Evolutionary conservation across 1,140 invertebrate species (phyloP), one percentile per base, ranked within the genome.

Genomic region (Prorops nasuta): DNA sequence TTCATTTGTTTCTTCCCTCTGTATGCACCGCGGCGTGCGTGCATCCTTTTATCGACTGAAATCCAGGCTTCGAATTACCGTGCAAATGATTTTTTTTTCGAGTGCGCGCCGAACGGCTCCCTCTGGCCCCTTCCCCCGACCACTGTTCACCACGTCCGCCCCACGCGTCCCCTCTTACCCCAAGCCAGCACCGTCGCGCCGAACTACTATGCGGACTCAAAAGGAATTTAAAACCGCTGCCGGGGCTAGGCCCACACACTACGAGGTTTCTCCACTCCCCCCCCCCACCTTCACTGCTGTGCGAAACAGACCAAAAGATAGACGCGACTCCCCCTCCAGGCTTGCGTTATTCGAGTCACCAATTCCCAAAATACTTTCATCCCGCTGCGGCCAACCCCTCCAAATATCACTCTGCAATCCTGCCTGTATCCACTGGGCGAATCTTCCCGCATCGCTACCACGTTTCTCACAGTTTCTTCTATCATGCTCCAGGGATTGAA

Each of bases 21-120:
- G 71, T 74, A 69, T 76, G 75, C 69, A 65, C 66, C 65, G 69
- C 66, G 68, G 68, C 65, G 65, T 73, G 71, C 70, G 67, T 71
- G 72, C 72, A 72, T 76, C 72, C 72, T 76, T 76, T 77, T 77
- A 76, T 77, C 74, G 75, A 74, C 72, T 75, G 67, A 74, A 77
- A 76, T 76, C 74, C 75, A 76, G 72, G 75, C 75, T 76, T 77
- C 74, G 72, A 76, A 77, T 77, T 77, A 77, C 75, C 72, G 75
- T 77, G 72, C 74, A 76, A 77, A 76, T 77, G 72, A 77, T 74
- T 77, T 76, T 75, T 75, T 66, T 61, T 59, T 66, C 63, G 55
- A 57, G 55, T 51, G 53, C 50, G 44, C 56, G 52, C 49, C 44
- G n/a, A 39, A 42, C 51, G 44, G 56, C 49, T 53, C 48, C 53